Conservation (phyloP, 1,140 invertebrate species). For the Pseudomyrmex pallidus region DNA sequence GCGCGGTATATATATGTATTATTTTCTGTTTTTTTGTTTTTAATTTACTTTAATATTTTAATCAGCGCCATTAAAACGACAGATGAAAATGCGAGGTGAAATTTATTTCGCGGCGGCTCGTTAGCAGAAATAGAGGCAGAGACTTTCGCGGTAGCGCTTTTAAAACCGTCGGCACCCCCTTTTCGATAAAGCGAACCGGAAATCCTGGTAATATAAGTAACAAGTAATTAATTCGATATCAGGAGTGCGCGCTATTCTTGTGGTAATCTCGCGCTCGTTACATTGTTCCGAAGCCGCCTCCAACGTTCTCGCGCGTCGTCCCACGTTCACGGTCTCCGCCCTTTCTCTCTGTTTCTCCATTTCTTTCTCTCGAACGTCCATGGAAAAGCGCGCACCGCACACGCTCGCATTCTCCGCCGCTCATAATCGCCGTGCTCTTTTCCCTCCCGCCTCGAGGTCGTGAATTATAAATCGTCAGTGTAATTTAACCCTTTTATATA, state of each 20-base stretch:
- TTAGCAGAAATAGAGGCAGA: slow-evolving; percentile 2
- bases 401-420: background rate
- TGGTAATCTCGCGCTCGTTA: slow-evolving; percentile 53
- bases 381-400: slow-evolving; percentile 4
- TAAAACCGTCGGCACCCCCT: background rate
- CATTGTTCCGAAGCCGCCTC: slow-evolving; percentile 44
- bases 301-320: slow-evolving; percentile 35
- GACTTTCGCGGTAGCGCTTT: background rate
- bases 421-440: slow-evolving; percentile 30
- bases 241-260: slow-evolving; percentile 41
- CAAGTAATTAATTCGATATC: slow-evolving; percentile 64
- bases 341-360: slow-evolving; percentile 5
- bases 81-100: slow-evolving; percentile 25
- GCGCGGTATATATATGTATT: background rate
- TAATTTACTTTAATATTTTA: slow-evolving; percentile 23
- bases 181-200: slow-evolving; percentile 34
- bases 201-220: slow-evolving; percentile 54
- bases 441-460: slow-evolving; percentile 6
- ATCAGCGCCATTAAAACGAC: slow-evolving; percentile 21
- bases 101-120: slow-evolving; percentile 17
- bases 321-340: slow-evolving; percentile 40
- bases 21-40: background rate
- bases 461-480: slow-evolving; percentile 66
- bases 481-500: slow-evolving; percentile 55
- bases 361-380: slow-evolving; percentile 24